Conservation (phyloP, 2,888 invertebrate species). For the Melinaea marsaeus region DNA sequence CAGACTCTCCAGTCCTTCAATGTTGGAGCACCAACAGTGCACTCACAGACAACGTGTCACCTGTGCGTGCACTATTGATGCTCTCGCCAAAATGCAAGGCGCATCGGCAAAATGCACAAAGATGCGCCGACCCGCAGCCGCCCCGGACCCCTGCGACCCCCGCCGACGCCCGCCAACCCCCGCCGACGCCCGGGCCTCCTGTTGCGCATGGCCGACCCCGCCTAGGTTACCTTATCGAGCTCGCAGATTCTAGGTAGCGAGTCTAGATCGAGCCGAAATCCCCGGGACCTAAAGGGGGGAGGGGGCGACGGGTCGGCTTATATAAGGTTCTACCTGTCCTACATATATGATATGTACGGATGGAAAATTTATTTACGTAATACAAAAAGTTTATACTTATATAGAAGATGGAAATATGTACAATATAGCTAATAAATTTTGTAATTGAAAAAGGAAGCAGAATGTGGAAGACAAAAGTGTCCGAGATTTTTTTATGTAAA, state of each 20-base stretch:
- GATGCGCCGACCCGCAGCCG: neutral
- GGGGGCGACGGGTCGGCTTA: neutral
- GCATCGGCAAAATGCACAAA: neutral
- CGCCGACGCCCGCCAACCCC: neutral
- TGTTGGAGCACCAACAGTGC: slow-evolving; percentile 31
- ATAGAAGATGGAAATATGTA: too few relatives aligned
- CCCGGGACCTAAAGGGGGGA: neutral
- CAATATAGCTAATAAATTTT: too few relatives aligned
- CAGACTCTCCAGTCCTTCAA: slow-evolving; percentile 86
- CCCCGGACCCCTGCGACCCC: neutral
- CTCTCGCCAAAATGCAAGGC: neutral
- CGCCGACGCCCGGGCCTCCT: neutral
- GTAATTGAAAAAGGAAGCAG: too few relatives aligned
- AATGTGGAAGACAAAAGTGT: too few relatives aligned
- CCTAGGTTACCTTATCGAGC: slow-evolving; percentile 5
- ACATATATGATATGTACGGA: too few relatives aligned
- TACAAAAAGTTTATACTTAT: too few relatives aligned
- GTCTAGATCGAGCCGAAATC: neutral
- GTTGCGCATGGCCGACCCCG: neutral
- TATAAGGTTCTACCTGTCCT: neutral
- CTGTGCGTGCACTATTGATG: slow-evolving; percentile 4
- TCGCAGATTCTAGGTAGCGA: neutral
- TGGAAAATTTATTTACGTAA: too few relatives aligned
- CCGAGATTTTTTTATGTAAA: too few relatives aligned
- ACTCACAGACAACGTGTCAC: slow-evolving; percentile 1